Conservation (phyloP, 2,113 vertebrate species). For the Poeciliopsis retropinna region DNA sequence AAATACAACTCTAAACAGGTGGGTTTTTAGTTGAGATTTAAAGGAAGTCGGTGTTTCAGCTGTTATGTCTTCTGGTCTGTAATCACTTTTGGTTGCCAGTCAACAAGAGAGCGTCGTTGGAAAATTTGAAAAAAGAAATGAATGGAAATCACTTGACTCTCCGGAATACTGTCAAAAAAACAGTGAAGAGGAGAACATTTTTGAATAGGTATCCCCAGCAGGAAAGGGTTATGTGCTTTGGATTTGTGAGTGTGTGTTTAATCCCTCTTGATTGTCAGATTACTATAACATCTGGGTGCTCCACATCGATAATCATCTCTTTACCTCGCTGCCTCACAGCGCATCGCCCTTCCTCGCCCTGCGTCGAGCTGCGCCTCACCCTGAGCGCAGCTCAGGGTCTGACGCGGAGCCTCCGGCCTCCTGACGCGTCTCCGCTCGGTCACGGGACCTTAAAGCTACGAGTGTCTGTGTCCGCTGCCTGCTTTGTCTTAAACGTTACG, state of each 20-base stretch:
- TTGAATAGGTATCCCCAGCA: slow-evolving; percentile 1
- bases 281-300: slow-evolving; percentile 76
- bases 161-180: background rate
- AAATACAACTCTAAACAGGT: no score
- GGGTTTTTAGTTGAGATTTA: no score
- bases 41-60: no score
- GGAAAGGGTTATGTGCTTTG: slow-evolving; percentile 18
- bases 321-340: slow-evolving; percentile 18
- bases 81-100: background rate
- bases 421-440: slow-evolving; percentile 60
- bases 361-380: slow-evolving; percentile 8
- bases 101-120: background rate
- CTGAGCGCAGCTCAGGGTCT: no score
- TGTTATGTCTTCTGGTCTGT: background rate
- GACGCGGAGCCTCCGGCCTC: slow-evolving; percentile 41
- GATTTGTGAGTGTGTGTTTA: slow-evolving; percentile 56
- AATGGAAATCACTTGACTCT: background rate
- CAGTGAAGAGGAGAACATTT: background rate
- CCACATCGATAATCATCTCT: slow-evolving; percentile 66
- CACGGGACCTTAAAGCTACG: slow-evolving; percentile 41
- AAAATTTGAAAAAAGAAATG: background rate
- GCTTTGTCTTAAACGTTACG: slow-evolving; percentile 22
- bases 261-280: slow-evolving; percentile 76
- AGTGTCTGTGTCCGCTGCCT: slow-evolving; percentile 42
- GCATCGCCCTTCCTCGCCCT: slow-evolving; percentile 37